A percentile compares a stretch with the other conserved stretches of the same genome.
Evolutionary conservation across 2,888 invertebrate species (phyloP).

Genomic region (Eurytoma adleriae): DNA sequence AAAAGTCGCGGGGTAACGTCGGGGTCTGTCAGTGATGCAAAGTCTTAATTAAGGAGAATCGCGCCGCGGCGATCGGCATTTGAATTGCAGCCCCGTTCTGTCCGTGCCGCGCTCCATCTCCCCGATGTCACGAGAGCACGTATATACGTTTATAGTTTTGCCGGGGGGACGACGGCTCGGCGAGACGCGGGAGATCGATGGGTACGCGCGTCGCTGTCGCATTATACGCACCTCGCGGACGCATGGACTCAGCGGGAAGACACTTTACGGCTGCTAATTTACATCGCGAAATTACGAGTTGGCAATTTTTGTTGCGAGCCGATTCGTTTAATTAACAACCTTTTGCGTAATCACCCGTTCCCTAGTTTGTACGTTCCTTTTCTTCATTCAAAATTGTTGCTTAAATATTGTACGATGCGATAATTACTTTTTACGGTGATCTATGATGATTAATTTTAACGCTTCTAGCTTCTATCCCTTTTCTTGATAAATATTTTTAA

Average conservation of each 20-base stretch:
- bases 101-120: conserved; percentile 20
- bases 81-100: conserved; percentile 47
- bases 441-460: no score
- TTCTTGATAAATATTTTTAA: no score
- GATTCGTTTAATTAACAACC: no score
- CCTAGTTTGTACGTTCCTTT: no score
- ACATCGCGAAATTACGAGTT: no score
- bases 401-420: no score
- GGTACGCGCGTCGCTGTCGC: conserved; percentile 51
- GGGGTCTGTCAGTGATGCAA: conserved; percentile 46
- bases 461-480: no score
- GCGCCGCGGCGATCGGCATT: conserved; percentile 36
- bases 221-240: conserved; percentile 38
- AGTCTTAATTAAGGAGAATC: conserved; percentile 55
- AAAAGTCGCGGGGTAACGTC: conserved; percentile 6
- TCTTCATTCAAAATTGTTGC: no score
- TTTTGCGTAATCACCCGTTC: no score
- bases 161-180: background rate
- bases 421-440: no score
- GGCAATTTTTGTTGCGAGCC: no score
- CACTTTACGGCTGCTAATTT: background rate
- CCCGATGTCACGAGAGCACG: conserved; percentile 38
- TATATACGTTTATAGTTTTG: conserved; percentile 23
- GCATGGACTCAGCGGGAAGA: conserved; percentile 29
- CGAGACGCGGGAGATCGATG: background rate